Conservation (phyloP, 2,113 vertebrate species). For the Aythya baeri region DNA sequence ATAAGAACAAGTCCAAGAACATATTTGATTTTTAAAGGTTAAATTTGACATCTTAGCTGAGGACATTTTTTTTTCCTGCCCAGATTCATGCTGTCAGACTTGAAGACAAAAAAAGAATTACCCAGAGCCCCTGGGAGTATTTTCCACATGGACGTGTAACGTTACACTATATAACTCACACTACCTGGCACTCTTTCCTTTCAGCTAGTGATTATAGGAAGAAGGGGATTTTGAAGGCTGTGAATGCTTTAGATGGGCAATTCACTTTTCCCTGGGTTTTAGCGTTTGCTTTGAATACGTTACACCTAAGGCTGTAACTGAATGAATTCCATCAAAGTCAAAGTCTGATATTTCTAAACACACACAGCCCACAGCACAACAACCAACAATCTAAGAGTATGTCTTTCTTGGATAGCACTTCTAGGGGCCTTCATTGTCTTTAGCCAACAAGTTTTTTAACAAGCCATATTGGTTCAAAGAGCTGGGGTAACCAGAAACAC, state of each 20-base stretch:
- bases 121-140: neutral
- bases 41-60: neutral
- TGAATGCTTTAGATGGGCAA: neutral
- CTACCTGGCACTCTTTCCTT: neutral
- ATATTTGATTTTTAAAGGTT: neutral
- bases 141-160: neutral
- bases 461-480: neutral
- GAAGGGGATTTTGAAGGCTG: neutral
- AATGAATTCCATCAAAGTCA: neutral
- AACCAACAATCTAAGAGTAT: neutral
- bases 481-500: neutral
- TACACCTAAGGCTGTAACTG: neutral
- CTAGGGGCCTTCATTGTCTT: neutral
- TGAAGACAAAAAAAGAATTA: neutral
- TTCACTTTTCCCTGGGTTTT: neutral
- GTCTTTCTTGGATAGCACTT: neutral
- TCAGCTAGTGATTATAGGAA: neutral
- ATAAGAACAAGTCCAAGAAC: neutral
- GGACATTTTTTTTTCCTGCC: neutral
- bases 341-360: neutral
- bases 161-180: neutral
- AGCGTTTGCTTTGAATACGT: neutral
- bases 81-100: neutral
- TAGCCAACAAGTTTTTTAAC: neutral
- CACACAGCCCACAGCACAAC: neutral